Conservation (phyloP, 2,888 invertebrate species). For the Agrochola circellaris region DNA sequence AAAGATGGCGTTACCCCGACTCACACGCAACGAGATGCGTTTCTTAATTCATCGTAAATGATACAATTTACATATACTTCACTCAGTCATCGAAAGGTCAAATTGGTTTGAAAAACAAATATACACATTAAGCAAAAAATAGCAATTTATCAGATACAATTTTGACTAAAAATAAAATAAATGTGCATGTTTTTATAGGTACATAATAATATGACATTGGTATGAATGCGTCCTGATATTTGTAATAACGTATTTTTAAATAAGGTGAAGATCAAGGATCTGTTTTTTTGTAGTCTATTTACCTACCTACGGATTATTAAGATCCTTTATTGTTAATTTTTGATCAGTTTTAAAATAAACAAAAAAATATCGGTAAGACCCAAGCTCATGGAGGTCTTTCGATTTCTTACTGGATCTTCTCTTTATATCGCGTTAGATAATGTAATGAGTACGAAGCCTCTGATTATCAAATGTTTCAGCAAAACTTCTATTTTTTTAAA, state of each 20-base stretch:
- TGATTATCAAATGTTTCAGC: neutral
- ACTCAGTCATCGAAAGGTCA: slow-evolving; percentile 45
- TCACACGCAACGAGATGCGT: slow-evolving; percentile 62
- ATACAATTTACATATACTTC: slow-evolving; percentile 19
- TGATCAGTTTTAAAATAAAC: neutral
- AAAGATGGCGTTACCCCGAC: slow-evolving; percentile 64
- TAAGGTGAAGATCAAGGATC: slow-evolving; percentile 3
- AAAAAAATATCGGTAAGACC: neutral
- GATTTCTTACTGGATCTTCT: neutral
- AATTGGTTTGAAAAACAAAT: slow-evolving; percentile 31
- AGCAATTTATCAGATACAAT: slow-evolving; percentile 8
- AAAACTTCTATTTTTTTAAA: too few species aligned
- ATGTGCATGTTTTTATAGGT: slow-evolving; percentile 18
- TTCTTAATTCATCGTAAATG: slow-evolving; percentile 50
- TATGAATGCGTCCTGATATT: slow-evolving; percentile 9
- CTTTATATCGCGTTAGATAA: too few species aligned
- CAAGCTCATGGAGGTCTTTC: neutral
- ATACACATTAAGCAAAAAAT: slow-evolving; percentile 9
- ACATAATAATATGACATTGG: neutral
- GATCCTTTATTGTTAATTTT: neutral
- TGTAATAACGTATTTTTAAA: neutral
- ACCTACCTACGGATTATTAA: neutral
- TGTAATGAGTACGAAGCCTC: neutral
- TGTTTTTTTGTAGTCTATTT: slow-evolving; percentile 10
- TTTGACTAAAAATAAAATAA: slow-evolving; percentile 10